Evolutionary conservation across 1,140 invertebrate genomes (phyloP).

Genomic region (Dinoponera quadriceps): DNA sequence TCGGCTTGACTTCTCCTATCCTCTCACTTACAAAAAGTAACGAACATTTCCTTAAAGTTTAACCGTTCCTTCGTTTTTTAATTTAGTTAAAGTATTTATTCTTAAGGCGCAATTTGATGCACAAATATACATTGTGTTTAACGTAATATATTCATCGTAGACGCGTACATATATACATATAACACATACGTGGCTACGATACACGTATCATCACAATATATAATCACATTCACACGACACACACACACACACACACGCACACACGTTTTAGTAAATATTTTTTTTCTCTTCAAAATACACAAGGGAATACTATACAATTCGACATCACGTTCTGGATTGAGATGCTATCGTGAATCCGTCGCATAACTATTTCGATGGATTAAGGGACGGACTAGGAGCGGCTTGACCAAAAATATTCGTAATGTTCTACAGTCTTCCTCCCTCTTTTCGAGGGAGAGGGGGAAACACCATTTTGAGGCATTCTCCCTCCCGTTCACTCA

Average conservation of each 20-base stretch:
- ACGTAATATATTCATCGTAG: constrained; percentile 59
- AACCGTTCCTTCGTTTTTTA: constrained; percentile 53
- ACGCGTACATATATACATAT: constrained; percentile 56
- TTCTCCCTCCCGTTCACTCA: not conserved
- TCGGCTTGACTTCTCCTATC: not conserved
- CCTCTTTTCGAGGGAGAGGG: too few species aligned
- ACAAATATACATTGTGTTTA: constrained; percentile 46
- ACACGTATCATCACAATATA: too few species aligned
- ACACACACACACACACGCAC: constrained; percentile 36
- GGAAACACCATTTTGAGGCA: constrained; percentile 12
- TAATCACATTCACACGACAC: too few species aligned
- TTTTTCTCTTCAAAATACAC: constrained; percentile 7
- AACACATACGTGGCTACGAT: constrained; percentile 34
- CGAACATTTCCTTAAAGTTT: constrained; percentile 69
- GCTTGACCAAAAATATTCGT: constrained; percentile 46
- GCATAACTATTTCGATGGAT: constrained; percentile 48
- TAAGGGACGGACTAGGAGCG: constrained; percentile 71
- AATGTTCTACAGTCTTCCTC: constrained; percentile 59
- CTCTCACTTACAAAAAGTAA: constrained; percentile 68
- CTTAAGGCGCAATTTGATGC: constrained; percentile 57
- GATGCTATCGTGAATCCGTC: constrained; percentile 30
- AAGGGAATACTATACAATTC: constrained; percentile 34
- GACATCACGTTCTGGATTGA: constrained; percentile 49
- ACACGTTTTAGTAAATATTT: constrained; percentile 28
- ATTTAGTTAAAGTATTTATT: constrained; percentile 41